Evolutionary conservation across 2,113 vertebrate genomes (phyloP).

Genomic region (Prunella himalayana): DNA sequence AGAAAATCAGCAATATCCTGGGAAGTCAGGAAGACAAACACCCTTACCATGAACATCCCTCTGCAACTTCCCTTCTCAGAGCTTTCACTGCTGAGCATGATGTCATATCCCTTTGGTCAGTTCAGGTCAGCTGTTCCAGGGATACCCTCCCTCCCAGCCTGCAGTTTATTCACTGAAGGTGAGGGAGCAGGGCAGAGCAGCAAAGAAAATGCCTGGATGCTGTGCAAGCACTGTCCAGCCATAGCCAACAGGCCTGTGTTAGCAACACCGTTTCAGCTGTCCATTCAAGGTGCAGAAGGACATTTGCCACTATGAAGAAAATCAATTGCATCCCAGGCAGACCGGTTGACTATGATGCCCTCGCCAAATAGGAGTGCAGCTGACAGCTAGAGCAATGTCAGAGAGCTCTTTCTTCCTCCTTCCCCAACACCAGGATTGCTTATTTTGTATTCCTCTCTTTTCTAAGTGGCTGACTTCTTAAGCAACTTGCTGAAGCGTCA

Average conservation of each 20-base stretch:
- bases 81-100: neutral
- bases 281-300: neutral
- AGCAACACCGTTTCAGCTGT: neutral
- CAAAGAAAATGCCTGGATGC: neutral
- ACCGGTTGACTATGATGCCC: rapidly evolving
- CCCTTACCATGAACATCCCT: neutral
- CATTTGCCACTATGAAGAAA: neutral
- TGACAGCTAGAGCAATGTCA: neutral
- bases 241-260: neutral
- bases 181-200: neutral
- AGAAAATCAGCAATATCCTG: neutral
- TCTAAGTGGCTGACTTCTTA: neutral
- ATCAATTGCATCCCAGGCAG: neutral
- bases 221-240: neutral
- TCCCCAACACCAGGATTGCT: neutral
- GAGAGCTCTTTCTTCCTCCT: neutral
- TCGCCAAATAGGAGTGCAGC: rapidly evolving
- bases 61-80: neutral
- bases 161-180: neutral
- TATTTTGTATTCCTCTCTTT: neutral
- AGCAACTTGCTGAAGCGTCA: neutral
- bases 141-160: neutral
- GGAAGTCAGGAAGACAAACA: neutral
- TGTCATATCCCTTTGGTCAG: neutral
- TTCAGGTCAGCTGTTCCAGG: neutral